phyloP scores from a whole-genome alignment of 2,797 vertebrate genomes.

The Sebastes baramenuke region DNA sequence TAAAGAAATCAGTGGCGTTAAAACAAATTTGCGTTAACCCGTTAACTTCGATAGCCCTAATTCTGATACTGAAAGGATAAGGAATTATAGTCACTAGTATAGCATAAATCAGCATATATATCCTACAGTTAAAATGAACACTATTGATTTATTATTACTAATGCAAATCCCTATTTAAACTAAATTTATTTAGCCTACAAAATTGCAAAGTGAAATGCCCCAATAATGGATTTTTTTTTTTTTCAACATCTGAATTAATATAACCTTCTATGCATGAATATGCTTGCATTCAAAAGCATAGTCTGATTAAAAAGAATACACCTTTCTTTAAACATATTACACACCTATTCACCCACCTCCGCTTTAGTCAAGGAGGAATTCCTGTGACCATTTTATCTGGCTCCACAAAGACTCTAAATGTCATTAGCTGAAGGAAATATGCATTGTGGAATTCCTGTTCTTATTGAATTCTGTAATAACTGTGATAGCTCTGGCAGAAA shows the following conservation, averaged over 20 bases:
- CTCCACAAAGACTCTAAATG: conserved; percentile 63
- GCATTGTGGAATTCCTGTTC: conserved; percentile 55
- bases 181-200: neutral
- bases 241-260: neutral
- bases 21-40: too few species aligned
- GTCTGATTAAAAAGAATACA: neutral
- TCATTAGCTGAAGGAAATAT: conserved; percentile 66
- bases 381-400: conserved; percentile 50
- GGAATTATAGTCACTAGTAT: neutral
- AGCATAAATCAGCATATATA: neutral
- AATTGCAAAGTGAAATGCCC: neutral
- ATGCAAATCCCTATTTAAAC: neutral
- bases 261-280: neutral
- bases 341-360: conserved; percentile 36
- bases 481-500: conserved; percentile 60
- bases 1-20: too few species aligned
- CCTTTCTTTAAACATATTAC: conserved; percentile 31
- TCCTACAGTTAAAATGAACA: conserved; percentile 3
- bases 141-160: neutral
- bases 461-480: conserved; percentile 71
- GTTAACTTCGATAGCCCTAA: neutral
- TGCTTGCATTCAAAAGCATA: neutral
- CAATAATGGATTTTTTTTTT: neutral
- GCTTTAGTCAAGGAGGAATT: conserved; percentile 34
- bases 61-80: neutral